Evolutionary conservation across 2,797 vertebrate genomes (phyloP).

Genomic region (Spatula clypeata): DNA sequence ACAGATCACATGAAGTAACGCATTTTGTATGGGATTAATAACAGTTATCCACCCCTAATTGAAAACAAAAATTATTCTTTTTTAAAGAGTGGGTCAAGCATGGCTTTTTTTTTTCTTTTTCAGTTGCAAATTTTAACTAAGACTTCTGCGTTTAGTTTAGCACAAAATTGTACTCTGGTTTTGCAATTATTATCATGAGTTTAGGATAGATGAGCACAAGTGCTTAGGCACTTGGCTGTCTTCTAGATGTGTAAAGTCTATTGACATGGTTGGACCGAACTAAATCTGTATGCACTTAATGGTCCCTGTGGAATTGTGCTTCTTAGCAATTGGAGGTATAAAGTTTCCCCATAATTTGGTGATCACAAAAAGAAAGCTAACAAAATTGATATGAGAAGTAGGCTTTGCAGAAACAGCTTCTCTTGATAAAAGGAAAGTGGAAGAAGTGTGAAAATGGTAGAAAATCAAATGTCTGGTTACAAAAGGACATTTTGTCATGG

Average conservation of each 20-base stretch:
- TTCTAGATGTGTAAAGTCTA: neutral
- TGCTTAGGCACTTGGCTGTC: neutral
- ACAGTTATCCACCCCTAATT: neutral
- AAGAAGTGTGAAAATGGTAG: neutral
- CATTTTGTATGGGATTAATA: neutral
- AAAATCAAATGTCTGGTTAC: neutral
- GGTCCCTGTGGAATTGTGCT: neutral
- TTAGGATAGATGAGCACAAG: neutral
- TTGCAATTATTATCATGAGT: neutral
- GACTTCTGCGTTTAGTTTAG: neutral
- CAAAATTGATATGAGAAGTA: neutral
- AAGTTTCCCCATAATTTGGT: neutral
- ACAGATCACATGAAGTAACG: neutral
- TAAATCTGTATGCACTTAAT: neutral
- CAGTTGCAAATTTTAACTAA: neutral
- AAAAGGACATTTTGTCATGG: neutral
- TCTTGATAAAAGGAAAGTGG: neutral
- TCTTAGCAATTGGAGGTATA: neutral
- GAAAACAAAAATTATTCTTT: neutral
- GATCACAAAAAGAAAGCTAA: neutral
- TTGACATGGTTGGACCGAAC: neutral
- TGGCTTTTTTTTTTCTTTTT: neutral
- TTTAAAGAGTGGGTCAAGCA: neutral
- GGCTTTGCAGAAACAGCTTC: neutral
- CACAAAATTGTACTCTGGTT: neutral